These are phyloP conservation scores for Sicus ferrugineus DNA, from an alignment of 2,888 invertebrate genomes.

Conservation along the genomic window DNA sequence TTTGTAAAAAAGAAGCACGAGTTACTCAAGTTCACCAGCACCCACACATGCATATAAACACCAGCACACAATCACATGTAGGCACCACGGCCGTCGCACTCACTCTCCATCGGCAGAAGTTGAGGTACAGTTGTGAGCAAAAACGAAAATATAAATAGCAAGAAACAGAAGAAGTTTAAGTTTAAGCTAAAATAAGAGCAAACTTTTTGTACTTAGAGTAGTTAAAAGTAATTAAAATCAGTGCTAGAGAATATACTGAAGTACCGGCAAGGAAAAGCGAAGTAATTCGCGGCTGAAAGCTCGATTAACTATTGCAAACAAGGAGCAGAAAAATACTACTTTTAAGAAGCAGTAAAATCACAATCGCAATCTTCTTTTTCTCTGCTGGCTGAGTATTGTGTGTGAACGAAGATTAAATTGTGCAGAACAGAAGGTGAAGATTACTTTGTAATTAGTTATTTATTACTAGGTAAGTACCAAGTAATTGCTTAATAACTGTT, in stretches of 20 bases:
- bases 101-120: not conserved
- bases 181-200: slow-evolving; percentile 10
- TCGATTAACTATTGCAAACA: not conserved
- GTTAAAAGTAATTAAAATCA: slow-evolving; percentile 3
- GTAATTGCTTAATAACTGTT: not conserved
- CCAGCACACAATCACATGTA: not conserved
- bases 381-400: no score
- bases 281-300: not conserved
- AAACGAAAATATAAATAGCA: not conserved
- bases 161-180: slow-evolving; percentile 14
- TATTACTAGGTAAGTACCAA: slow-evolving; percentile 3
- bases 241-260: not conserved
- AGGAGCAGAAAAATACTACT: not conserved
- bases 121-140: not conserved
- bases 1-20: slow-evolving; percentile 20
- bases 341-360: no score
- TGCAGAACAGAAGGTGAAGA: not conserved
- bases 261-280: not conserved
- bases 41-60: not conserved
- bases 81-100: not conserved
- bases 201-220: slow-evolving; percentile 32
- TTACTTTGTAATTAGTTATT: not conserved
- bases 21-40: not conserved
- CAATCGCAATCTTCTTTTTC: no score
- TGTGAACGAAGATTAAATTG: not conserved